Percentiles rank a stretch among this genome's conserved stretches.
These are phyloP conservation scores for Nudaria mundana DNA, from an alignment of 2,888 invertebrate genomes.

Conservation along the genomic window DNA sequence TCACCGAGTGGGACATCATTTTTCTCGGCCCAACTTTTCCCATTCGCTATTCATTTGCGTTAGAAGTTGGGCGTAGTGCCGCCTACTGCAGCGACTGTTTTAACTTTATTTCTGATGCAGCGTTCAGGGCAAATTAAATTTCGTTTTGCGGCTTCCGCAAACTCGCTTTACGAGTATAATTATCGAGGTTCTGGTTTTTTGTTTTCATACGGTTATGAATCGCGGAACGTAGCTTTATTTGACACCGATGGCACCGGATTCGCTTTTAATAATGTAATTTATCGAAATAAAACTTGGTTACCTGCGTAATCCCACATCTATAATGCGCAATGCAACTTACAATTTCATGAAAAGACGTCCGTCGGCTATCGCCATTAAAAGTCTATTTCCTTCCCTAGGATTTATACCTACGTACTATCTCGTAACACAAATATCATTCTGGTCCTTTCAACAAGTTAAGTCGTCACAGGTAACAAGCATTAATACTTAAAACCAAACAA, in stretches of 20 bases:
- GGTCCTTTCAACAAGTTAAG: no score
- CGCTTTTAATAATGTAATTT: no score
- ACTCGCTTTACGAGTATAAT: conserved; percentile 74
- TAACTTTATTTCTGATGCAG: conserved; percentile 81
- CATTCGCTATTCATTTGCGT: conserved; percentile 81
- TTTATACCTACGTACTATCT: no score
- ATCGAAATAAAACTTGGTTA: no score
- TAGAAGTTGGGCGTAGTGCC: conserved; percentile 75
- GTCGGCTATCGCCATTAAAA: no score
- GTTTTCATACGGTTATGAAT: conserved; percentile 58
- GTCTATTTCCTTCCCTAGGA: no score
- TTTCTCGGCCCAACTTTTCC: conserved; percentile 78
- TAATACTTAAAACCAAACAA: no score
- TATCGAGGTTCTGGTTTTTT: conserved; percentile 55
- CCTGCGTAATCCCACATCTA: no score
- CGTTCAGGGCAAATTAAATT: conserved; percentile 81
- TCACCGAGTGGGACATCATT: conserved; percentile 74
- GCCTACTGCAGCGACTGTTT: conserved; percentile 79
- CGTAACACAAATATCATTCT: no score
- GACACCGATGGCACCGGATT: conserved; percentile 37
- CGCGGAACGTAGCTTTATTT: conserved; percentile 55
- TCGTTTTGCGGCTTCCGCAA: conserved; percentile 79
- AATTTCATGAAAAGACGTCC: no score
- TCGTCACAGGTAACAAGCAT: no score
- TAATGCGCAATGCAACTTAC: no score